These are phyloP conservation scores for Zaprionus ghesquierei DNA, from an alignment of 1,140 invertebrate species.

Conservation along the genomic window DNA sequence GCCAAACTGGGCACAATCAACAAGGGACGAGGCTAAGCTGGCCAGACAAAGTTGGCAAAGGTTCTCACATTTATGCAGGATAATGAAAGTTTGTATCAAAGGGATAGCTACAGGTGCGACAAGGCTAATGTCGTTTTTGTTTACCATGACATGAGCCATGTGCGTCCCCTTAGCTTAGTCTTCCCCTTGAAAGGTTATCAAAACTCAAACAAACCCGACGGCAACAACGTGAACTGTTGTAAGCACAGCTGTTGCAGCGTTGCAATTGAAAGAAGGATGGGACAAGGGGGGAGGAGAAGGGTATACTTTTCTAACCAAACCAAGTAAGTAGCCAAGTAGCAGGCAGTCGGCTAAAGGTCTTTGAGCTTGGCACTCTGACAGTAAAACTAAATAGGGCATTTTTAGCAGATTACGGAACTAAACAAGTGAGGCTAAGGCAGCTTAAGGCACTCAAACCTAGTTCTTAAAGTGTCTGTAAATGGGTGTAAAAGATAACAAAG, in stretches of 20 bases:
- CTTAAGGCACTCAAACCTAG: background rate
- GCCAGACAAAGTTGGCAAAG: background rate
- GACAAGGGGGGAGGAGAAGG: background rate
- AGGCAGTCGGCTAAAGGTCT: background rate
- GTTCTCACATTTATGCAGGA: slow-evolving; percentile 6
- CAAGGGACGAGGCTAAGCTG: background rate
- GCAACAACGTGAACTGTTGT: background rate
- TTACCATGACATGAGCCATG: background rate
- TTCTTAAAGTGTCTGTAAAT: background rate
- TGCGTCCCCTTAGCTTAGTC: background rate
- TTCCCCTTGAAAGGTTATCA: slow-evolving; percentile 1
- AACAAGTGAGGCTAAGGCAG: slow-evolving; percentile 17
- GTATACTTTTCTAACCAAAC: background rate
- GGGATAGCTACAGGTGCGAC: slow-evolving; percentile 35
- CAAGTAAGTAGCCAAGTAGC: background rate
- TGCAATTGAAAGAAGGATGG: slow-evolving; percentile 21
- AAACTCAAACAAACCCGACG: slow-evolving; percentile 2
- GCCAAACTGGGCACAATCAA: background rate
- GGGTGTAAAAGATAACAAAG: background rate
- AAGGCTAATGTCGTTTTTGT: slow-evolving; percentile 8
- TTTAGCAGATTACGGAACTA: slow-evolving; percentile 7
- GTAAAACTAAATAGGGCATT: slow-evolving; percentile 3
- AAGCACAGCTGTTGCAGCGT: slow-evolving; percentile 26
- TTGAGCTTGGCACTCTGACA: background rate
- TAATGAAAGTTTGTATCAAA: slow-evolving; percentile 25